A percentile compares a stretch with the other conserved stretches of the same genome.
phyloP scores from a whole-genome alignment of 1,140 invertebrate species.

The Eueides isabella region DNA sequence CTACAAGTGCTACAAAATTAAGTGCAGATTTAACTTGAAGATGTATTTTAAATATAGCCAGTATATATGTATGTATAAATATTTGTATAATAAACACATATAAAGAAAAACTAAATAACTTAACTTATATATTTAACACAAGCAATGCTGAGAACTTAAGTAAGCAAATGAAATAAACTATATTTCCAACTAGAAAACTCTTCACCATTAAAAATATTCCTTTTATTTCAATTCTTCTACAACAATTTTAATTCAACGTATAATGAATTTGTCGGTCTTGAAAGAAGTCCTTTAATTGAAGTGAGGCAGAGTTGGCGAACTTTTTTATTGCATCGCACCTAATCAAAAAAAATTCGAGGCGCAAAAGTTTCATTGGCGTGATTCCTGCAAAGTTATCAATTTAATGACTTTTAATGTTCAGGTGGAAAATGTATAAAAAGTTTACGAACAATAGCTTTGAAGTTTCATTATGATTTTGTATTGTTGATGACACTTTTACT shows the following conservation, averaged over 20 bases:
- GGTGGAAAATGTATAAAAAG: not conserved
- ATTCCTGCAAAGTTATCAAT: conserved; percentile 31
- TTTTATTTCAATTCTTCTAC: not conserved
- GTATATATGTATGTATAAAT: too few relatives aligned
- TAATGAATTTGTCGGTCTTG: conserved; percentile 18
- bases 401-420: conserved; percentile 26
- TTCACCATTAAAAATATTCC: not conserved
- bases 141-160: too few relatives aligned
- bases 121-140: too few relatives aligned
- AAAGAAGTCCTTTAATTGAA: conserved; percentile 28
- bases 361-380: conserved; percentile 24
- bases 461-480: not conserved
- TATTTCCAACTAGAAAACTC: not conserved
- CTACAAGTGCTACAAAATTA: too few relatives aligned
- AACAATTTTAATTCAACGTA: conserved; percentile 1
- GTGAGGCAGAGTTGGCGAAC: not conserved
- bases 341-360: conserved; percentile 21
- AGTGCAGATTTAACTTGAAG: too few relatives aligned
- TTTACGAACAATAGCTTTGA: not conserved
- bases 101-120: not conserved
- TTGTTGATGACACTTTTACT: not conserved
- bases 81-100: too few relatives aligned
- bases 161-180: not conserved
- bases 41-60: too few relatives aligned
- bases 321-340: conserved; percentile 18